phyloP scores from a whole-genome alignment of 1,140 invertebrate species.

The Lepidurus packardi region DNA sequence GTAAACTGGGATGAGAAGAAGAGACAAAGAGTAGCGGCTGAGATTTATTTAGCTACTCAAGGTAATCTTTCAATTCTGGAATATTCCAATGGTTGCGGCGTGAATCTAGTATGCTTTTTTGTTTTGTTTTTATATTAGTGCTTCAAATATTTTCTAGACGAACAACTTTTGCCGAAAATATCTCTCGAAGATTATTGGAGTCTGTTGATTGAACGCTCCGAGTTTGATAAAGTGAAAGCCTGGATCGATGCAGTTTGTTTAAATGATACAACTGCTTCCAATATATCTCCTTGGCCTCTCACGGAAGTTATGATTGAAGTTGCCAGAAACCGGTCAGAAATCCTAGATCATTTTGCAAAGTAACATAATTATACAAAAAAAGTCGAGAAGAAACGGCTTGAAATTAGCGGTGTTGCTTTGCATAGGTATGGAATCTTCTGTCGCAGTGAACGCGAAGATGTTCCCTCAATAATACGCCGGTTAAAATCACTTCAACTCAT shows the following conservation, averaged over 20 bases:
- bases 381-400: not conserved
- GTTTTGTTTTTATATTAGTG: not conserved
- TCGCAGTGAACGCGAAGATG: not conserved
- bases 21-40: not conserved
- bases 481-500: not conserved
- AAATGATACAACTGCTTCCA: not conserved
- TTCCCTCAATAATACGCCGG: not conserved
- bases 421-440: not conserved
- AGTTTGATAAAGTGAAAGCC: not conserved
- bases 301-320: slow-evolving; percentile 1
- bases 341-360: not conserved
- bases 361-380: not conserved
- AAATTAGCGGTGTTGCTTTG: not conserved
- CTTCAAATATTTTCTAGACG: not conserved
- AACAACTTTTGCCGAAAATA: not conserved
- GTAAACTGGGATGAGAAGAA: slow-evolving; percentile 4
- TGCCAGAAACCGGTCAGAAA: not conserved
- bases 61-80: not conserved
- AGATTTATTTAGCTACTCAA: slow-evolving; percentile 11
- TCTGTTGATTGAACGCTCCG: not conserved
- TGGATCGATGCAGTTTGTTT: slow-evolving; percentile 14
- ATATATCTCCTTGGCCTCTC: not conserved
- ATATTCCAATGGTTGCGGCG: no score
- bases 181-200: not conserved
- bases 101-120: not conserved